phyloP scores from a whole-genome alignment of 2,888 invertebrate genomes.

The Ophion costatus region DNA sequence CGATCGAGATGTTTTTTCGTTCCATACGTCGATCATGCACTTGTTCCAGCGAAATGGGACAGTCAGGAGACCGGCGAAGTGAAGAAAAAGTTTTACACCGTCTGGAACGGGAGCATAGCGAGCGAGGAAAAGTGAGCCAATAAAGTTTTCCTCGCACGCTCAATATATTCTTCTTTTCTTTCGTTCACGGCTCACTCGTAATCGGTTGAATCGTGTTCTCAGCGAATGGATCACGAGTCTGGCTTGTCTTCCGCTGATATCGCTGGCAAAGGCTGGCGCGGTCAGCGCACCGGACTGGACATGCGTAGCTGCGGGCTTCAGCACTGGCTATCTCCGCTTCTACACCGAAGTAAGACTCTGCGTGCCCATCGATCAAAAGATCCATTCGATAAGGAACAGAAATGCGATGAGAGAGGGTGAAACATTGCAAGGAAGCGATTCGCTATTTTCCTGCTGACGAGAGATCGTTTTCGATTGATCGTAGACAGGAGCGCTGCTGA shows the following conservation, averaged over 20 bases:
- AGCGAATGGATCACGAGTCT: conserved; percentile 85
- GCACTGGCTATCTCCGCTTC: conserved; percentile 93
- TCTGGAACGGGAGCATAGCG: conserved; percentile 86
- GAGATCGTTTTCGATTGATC: neutral
- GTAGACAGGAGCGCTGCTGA: conserved; percentile 90
- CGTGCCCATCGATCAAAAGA: neutral
- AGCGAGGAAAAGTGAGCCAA: conserved; percentile 80
- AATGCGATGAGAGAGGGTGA: too few species aligned
- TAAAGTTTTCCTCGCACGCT: neutral
- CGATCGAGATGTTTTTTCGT: neutral
- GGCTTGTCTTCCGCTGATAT: conserved; percentile 84
- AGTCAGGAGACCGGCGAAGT: conserved; percentile 81
- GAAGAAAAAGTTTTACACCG: conserved; percentile 85
- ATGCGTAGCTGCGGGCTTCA: conserved; percentile 94
- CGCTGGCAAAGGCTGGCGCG: conserved; percentile 84
- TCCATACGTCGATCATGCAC: neutral
- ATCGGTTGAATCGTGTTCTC: conserved; percentile 62
- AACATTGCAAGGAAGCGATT: too few species aligned
- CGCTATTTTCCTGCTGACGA: too few species aligned
- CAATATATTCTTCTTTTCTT: neutral
- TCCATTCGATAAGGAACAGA: too few species aligned
- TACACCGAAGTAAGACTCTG: conserved; percentile 89
- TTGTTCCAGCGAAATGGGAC: conserved; percentile 87
- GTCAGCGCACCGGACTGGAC: conserved; percentile 95
- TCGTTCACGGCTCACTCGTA: neutral